Evolutionary conservation across 1,140 invertebrate genomes (phyloP).

Genomic region (Magallana gigas): DNA sequence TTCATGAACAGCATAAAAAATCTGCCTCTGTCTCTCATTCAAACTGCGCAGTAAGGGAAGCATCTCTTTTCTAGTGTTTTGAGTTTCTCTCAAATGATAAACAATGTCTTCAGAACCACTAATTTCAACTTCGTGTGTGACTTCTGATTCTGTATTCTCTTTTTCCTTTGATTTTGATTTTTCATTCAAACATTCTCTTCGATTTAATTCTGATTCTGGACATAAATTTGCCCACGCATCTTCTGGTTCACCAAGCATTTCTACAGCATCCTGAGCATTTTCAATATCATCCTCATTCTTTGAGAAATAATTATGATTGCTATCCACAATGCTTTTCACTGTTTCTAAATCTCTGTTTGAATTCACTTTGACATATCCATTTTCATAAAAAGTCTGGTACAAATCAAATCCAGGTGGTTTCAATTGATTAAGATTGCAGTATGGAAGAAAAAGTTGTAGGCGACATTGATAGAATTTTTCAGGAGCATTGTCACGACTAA

Average conservation of each 20-base stretch:
- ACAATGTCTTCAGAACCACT: not conserved
- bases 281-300: conserved; percentile 13
- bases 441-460: not conserved
- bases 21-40: not conserved
- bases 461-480: no score
- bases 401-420: not conserved
- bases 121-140: not conserved
- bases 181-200: not conserved
- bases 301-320: not conserved
- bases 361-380: not conserved
- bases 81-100: not conserved
- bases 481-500: no score
- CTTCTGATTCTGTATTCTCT: not conserved
- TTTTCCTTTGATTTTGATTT: not conserved
- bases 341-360: not conserved
- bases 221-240: conserved; percentile 35
- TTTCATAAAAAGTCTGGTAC: not conserved
- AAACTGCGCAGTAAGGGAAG: no score
- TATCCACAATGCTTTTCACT: not conserved
- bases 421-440: not conserved
- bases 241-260: not conserved
- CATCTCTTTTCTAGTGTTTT: not conserved
- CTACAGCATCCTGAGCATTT: not conserved
- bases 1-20: conserved; percentile 45
- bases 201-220: conserved; percentile 23